Percentiles rank a stretch among this genome's conserved stretches.
phyloP scores from a whole-genome alignment of 2,888 invertebrate genomes.

The Melinaea marsaeus region DNA sequence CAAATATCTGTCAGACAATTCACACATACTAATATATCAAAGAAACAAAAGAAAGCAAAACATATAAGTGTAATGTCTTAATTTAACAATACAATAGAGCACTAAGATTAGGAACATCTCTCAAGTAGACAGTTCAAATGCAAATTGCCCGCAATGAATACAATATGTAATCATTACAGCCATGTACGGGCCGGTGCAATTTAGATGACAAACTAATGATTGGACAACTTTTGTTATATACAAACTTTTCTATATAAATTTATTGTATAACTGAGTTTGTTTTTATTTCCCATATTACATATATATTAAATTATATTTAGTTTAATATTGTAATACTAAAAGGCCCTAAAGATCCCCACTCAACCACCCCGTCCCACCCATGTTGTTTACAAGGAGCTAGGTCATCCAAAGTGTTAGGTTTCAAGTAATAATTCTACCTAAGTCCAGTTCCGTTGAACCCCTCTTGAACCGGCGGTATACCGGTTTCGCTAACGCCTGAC shows the following conservation, averaged over 20 bases:
- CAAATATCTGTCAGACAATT: too few species aligned
- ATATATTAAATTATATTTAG: too few species aligned
- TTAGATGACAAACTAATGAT: conserved; percentile 50
- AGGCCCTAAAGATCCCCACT: neutral
- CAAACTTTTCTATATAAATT: neutral
- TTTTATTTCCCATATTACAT: too few species aligned
- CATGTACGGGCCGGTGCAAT: conserved; percentile 40
- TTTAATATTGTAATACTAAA: too few species aligned
- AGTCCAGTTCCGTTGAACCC: conserved; percentile 25
- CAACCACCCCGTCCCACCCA: conserved; percentile 11
- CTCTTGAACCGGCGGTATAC: conserved; percentile 25
- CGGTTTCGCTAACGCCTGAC: conserved; percentile 26
- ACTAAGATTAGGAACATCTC: conserved; percentile 31
- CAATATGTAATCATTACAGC: conserved; percentile 46
- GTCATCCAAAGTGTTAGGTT: conserved; percentile 21
- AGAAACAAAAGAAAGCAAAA: conserved; percentile 26
- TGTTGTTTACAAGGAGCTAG: conserved; percentile 18
- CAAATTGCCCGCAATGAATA: conserved; percentile 55
- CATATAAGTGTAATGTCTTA: conserved; percentile 35
- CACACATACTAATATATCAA: neutral
- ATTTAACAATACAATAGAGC: conserved; percentile 38
- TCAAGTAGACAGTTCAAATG: conserved; percentile 40
- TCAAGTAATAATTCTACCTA: conserved; percentile 20
- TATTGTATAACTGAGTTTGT: too few species aligned
- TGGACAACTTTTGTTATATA: conserved; percentile 16